Evolutionary conservation across 2,797 vertebrate species (phyloP).

Genomic region (Pterois miles): DNA sequence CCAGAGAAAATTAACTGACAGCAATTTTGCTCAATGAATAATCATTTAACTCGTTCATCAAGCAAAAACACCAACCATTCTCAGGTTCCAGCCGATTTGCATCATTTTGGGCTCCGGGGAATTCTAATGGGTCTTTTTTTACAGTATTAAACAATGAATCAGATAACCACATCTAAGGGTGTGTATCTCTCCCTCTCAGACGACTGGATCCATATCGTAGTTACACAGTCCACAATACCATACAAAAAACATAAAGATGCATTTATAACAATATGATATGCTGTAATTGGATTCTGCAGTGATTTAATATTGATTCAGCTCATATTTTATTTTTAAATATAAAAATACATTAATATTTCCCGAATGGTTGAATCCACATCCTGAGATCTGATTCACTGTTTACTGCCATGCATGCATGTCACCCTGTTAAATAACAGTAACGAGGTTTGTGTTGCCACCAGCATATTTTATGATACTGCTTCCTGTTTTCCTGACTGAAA

Average conservation of each 20-base stretch:
- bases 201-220: too few relatives aligned
- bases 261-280: not conserved
- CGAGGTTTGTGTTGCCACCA: not conserved
- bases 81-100: not conserved
- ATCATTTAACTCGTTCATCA: not conserved
- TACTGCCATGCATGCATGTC: not conserved
- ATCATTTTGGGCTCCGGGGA: not conserved
- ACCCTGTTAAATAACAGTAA: not conserved
- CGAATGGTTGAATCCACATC: not conserved
- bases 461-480: not conserved
- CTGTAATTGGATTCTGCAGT: not conserved
- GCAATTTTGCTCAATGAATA: too few relatives aligned
- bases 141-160: not conserved
- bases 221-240: not conserved
- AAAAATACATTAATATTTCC: not conserved
- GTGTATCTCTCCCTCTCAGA: not conserved
- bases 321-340: not conserved
- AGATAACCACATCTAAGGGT: not conserved
- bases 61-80: too few relatives aligned
- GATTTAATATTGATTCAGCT: not conserved
- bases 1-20: not conserved
- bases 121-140: not conserved
- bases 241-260: not conserved
- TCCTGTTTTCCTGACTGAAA: not conserved
- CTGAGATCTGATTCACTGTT: not conserved